Evolutionary conservation across 1,140 invertebrate species (phyloP).

Genomic region (Trinorchestia longiramus): DNA sequence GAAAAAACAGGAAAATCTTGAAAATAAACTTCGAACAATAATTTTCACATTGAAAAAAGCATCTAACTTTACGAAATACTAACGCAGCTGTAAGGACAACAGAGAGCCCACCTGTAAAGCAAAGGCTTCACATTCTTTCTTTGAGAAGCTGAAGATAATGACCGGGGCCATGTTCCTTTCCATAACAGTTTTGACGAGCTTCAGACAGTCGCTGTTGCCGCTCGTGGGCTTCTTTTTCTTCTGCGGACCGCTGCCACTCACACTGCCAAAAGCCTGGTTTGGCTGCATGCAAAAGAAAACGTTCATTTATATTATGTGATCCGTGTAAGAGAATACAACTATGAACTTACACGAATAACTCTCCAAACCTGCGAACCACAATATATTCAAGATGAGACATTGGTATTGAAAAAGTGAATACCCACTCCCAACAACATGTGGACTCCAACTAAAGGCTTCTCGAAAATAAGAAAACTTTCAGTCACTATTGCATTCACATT

Average conservation of each 20-base stretch:
- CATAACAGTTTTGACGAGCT: constrained; percentile 99
- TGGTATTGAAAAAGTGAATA: too few relatives aligned
- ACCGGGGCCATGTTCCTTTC: constrained; percentile 97
- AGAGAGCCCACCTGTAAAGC: constrained; percentile 79
- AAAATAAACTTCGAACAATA: background rate
- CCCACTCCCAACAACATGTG: too few relatives aligned
- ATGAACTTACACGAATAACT: too few relatives aligned
- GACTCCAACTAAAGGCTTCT: too few relatives aligned
- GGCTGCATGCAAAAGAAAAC: background rate
- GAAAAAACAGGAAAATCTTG: background rate
- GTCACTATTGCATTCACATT: too few relatives aligned
- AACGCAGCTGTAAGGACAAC: background rate
- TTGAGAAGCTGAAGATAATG: constrained; percentile 99
- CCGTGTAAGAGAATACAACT: too few relatives aligned
- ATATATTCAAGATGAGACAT: too few relatives aligned
- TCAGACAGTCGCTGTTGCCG: constrained; percentile 83
- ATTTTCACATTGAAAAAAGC: background rate
- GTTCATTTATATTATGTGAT: too few relatives aligned
- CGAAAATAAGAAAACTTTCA: too few relatives aligned
- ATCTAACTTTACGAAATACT: background rate
- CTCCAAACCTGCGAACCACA: too few relatives aligned
- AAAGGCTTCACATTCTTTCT: constrained; percentile 98
- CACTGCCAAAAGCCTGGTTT: constrained; percentile 31
- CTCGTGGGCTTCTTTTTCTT: constrained; percentile 24
- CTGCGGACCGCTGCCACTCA: background rate